These are phyloP conservation scores for western clawed frog (Xenopus tropicalis) DNA, from an alignment of 2,113 vertebrate genomes.

Conservation along the genomic window UCB_Xtro_10.0 CM004448.2:36268501-36269000, in stretches of 20 bases:
- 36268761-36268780: background rate
- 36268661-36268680: constrained; percentile 21
- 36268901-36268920: no score
- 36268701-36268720: background rate
- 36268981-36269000: no score
- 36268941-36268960: no score
- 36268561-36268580: constrained; percentile 5
- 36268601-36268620: background rate
- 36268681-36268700: constrained; percentile 5
- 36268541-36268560: background rate
- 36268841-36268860: no score
- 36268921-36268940: no score
- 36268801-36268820: no score
- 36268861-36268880: no score
- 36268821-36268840: no score
- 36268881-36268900: no score
- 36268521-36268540: no score
- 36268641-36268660: constrained; percentile 17
- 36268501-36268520: no score
- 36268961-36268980: no score
- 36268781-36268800: background rate
- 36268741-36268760: background rate
- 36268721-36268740: constrained; percentile 3
- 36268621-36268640: constrained; percentile 35
- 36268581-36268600: constrained; percentile 17